These are phyloP conservation scores for Colostygia pectinataria DNA, from an alignment of 2,888 invertebrate genomes.

Conservation along the genomic window DNA sequence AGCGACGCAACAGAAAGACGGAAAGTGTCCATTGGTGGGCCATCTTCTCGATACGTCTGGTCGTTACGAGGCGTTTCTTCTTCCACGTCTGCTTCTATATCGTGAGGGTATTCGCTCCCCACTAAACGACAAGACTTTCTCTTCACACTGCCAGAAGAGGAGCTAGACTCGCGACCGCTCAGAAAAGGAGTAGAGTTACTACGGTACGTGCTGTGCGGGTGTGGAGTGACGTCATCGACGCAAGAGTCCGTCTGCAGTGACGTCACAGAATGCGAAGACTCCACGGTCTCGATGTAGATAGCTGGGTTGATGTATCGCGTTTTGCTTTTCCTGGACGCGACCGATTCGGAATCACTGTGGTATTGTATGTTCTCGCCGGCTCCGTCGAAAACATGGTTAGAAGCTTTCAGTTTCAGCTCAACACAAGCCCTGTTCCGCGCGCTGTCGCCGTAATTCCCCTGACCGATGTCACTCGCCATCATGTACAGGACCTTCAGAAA, in stretches of 20 bases:
- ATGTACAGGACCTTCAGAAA: constrained; percentile 26
- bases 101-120: constrained; percentile 33
- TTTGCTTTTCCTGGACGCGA: constrained; percentile 65
- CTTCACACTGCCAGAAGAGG: constrained; percentile 62
- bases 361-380: constrained; percentile 73
- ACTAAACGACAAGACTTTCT: constrained; percentile 67
- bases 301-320: constrained; percentile 84
- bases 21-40: constrained; percentile 62
- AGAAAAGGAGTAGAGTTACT: constrained; percentile 73
- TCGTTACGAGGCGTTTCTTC: constrained; percentile 61
- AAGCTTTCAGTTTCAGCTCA: constrained; percentile 48
- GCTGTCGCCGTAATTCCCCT: constrained; percentile 68
- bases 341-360: constrained; percentile 72
- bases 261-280: constrained; percentile 67
- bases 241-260: constrained; percentile 63
- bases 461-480: constrained; percentile 64
- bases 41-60: constrained; percentile 67
- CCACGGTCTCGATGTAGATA: constrained; percentile 81
- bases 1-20: constrained; percentile 70
- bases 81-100: constrained; percentile 37
- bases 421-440: constrained; percentile 49
- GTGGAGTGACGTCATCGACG: constrained; percentile 68
- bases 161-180: constrained; percentile 62
- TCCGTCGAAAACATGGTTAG: constrained; percentile 71
- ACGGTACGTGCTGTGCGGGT: constrained; percentile 70